Evolutionary conservation across 2,113 vertebrate genomes (phyloP), one percentile per base, ranked within the genome.

Genomic region (Lota lota): DNA sequence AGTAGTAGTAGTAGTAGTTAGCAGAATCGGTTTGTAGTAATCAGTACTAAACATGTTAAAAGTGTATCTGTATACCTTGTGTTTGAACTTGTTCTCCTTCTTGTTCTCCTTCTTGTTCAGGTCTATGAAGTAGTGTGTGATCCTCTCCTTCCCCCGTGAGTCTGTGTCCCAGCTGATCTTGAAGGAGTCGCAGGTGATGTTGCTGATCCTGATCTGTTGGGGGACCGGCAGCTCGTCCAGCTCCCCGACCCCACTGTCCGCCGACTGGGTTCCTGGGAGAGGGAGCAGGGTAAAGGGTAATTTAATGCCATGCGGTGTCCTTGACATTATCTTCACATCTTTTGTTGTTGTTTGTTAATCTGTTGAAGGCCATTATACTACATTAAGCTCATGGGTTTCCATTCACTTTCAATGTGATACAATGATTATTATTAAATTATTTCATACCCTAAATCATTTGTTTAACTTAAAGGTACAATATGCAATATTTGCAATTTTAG

Each of bases 121-220:
- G 81, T 98, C 96, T 19, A 98, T 96, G 88, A 98, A 98, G 87
- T 96, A 98, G 87, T 98, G 96, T n/a, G 95, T 98, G 85, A 98
- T 95, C 68, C 93, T 92, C 19, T 97, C 95, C 84, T 90, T 93
- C 65, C 93, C 94, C 72, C 94, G 93, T 24, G 92, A 76, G 82
- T 98, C 96, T 94, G 95, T 95, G 28, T 96, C 94, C 96, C 96
- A 98, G 61, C 89, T 94, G 89, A 98, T 96, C 90, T 95, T 97
- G 89, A 98, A 98, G 18, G 96, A 98, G 71, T 98, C 96, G 11
- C 96, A 98, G 0, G 95, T 98, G 90, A 98, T 94, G 86, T 95
- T 95, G 77, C 91, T 96, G 88, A 98, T 96, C 86, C 86, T 93
- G 86, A 97, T 96, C 83, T 95, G 94, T 79, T 92, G 94, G 40